Percentiles rank a stretch among this genome's conserved stretches.
phyloP scores from a whole-genome alignment of 1,140 invertebrate species.

The Nasonia giraulti region DNA sequence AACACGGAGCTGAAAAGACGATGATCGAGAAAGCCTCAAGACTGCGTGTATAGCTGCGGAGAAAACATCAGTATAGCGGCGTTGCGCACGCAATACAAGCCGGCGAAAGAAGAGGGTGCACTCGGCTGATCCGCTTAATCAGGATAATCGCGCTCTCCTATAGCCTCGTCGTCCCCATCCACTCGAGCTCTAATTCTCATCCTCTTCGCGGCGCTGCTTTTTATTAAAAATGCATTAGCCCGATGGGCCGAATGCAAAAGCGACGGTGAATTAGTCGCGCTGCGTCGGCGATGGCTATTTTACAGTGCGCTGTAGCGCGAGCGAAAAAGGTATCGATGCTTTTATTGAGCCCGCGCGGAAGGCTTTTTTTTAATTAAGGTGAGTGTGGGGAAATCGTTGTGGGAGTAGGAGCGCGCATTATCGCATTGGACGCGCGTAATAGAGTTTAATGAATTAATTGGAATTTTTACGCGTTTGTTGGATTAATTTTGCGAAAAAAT shows the following conservation, averaged over 20 bases:
- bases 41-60: background rate
- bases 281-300: background rate
- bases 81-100: too few species aligned
- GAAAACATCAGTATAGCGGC: background rate
- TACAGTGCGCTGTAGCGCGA: background rate
- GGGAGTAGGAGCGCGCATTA: too few species aligned
- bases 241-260: slow-evolving; percentile 52
- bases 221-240: slow-evolving; percentile 62
- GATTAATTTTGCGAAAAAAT: too few species aligned
- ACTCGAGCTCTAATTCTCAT: slow-evolving; percentile 17
- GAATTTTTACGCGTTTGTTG: too few species aligned
- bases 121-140: slow-evolving; percentile 56
- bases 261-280: slow-evolving; percentile 19
- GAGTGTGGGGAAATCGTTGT: too few species aligned
- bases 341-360: too few species aligned
- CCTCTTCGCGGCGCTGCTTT: slow-evolving; percentile 22
- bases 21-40: background rate
- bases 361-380: too few species aligned
- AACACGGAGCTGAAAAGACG: background rate
- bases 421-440: too few species aligned
- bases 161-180: slow-evolving; percentile 18
- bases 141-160: slow-evolving; percentile 56
- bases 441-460: too few species aligned
- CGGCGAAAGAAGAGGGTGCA: background rate
- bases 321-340: background rate